Conservation (phyloP, 2,797 vertebrate species). For the Podargus strigoides region DNA sequence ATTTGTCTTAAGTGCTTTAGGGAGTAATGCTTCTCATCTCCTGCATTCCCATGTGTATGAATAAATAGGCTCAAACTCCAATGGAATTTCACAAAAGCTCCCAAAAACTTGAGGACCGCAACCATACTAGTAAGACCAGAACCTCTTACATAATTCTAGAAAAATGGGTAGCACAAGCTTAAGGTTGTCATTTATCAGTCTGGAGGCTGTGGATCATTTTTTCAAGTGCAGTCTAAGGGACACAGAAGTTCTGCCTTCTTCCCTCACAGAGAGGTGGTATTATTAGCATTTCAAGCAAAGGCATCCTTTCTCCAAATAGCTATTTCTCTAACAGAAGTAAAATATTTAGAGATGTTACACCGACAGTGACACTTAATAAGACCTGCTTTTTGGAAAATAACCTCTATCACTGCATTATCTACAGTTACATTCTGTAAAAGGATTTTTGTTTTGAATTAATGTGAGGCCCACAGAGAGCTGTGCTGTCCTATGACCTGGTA, state of each 20-base stretch:
- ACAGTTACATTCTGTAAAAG: background rate
- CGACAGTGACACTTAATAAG: background rate
- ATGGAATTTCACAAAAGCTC: background rate
- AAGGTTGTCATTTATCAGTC: background rate
- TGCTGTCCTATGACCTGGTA: background rate
- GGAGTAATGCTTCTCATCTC: background rate
- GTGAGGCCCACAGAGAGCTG: background rate
- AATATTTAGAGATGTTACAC: background rate
- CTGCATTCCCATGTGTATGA: background rate
- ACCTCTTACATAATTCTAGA: background rate
- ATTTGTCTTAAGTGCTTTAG: background rate
- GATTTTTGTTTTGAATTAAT: background rate
- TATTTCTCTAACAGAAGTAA: background rate
- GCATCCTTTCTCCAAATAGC: background rate
- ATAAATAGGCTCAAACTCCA: constrained; percentile 1
- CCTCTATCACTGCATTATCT: background rate
- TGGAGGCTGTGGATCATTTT: background rate
- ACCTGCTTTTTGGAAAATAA: background rate
- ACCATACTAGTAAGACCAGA: background rate
- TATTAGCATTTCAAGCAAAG: background rate
- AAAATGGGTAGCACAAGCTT: background rate
- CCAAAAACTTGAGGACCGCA: background rate
- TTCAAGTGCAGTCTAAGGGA: fast-evolving
- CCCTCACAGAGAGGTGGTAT: fast-evolving
- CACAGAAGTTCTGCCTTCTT: background rate